These are phyloP conservation scores for Tetramorium simillimum DNA, from an alignment of 1,140 invertebrate genomes.

Conservation along the genomic window DNA sequence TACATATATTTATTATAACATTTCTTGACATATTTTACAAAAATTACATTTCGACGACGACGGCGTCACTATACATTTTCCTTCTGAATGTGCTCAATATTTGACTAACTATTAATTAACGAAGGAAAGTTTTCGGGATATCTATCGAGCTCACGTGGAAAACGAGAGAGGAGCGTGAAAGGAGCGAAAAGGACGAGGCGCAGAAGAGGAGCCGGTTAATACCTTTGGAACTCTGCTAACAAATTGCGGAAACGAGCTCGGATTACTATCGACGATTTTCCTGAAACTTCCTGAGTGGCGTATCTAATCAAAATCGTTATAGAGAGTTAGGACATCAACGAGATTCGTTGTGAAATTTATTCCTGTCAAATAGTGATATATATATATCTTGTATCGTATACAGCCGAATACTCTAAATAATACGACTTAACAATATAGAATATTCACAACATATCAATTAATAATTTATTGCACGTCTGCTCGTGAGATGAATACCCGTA, in stretches of 20 bases:
- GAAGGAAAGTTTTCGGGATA: constrained; percentile 52
- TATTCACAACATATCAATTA: neutral
- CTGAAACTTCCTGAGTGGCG: constrained; percentile 32
- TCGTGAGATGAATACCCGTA: neutral
- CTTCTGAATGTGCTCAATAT: constrained; percentile 6
- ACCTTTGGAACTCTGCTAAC: constrained; percentile 75
- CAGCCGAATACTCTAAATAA: neutral
- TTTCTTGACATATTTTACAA: constrained; percentile 9
- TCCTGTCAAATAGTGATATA: neutral
- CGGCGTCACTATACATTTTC: neutral
- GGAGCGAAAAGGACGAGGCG: neutral
- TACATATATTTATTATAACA: neutral
- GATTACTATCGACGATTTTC: constrained; percentile 66
- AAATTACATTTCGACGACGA: constrained; percentile 2
- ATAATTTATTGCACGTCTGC: neutral
- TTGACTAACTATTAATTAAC: constrained; percentile 64
- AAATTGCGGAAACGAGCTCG: constrained; percentile 66
- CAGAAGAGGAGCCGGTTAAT: constrained; percentile 67
- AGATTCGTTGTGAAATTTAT: constrained; percentile 25
- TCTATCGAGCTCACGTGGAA: constrained; percentile 28
- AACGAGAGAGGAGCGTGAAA: constrained; percentile 13
- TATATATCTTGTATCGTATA: neutral
- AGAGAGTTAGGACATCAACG: neutral
- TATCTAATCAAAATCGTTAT: constrained; percentile 47
- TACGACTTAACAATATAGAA: constrained; percentile 16